Percentiles rank a stretch among this genome's conserved stretches.
Conservation (phyloP, 2,888 invertebrate genomes). For the Microctonus aethiopoides region DNA sequence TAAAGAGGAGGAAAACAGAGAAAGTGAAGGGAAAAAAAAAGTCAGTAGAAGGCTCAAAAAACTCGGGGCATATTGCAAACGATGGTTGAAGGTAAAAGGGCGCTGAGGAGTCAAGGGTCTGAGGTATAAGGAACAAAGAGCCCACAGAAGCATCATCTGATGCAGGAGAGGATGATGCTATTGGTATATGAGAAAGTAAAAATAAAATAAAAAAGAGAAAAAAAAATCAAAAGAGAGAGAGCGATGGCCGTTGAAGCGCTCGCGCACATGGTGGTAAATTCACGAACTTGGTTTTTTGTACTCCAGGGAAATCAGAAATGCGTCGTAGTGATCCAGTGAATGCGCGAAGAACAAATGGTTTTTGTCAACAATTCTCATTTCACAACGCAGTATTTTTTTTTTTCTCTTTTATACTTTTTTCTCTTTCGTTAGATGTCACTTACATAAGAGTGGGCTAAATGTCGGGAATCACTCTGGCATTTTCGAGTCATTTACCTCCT, state of each 20-base stretch:
- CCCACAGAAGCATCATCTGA: not conserved
- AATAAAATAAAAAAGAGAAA: not conserved
- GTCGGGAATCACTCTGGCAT: slow-evolving; percentile 24
- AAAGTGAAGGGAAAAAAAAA: not conserved
- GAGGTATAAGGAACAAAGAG: slow-evolving; percentile 10
- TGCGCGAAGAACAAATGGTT: slow-evolving; percentile 18
- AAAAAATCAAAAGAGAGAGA: slow-evolving; percentile 12
- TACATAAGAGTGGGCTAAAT: slow-evolving; percentile 4
- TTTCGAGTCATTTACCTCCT: slow-evolving; percentile 25
- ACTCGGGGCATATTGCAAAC: slow-evolving; percentile 7
- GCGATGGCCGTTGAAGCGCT: slow-evolving; percentile 29
- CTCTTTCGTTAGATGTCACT: not conserved
- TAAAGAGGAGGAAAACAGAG: not conserved
- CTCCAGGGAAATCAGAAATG: slow-evolving; percentile 39
- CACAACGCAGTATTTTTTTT: not conserved
- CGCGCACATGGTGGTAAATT: slow-evolving; percentile 14
- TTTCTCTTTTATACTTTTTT: not conserved
- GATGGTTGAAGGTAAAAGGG: slow-evolving; percentile 6
- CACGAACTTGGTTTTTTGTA: slow-evolving; percentile 8
- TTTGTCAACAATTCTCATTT: slow-evolving; percentile 29
- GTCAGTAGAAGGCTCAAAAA: not conserved
- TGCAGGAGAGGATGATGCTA: not conserved
- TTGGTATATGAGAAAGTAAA: slow-evolving; percentile 8
- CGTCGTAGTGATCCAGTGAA: slow-evolving; percentile 20
- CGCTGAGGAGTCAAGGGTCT: slow-evolving; percentile 23